These are phyloP conservation scores for Bombus turneri DNA, from an alignment of 1,140 invertebrate genomes.

Conservation along the genomic window DNA sequence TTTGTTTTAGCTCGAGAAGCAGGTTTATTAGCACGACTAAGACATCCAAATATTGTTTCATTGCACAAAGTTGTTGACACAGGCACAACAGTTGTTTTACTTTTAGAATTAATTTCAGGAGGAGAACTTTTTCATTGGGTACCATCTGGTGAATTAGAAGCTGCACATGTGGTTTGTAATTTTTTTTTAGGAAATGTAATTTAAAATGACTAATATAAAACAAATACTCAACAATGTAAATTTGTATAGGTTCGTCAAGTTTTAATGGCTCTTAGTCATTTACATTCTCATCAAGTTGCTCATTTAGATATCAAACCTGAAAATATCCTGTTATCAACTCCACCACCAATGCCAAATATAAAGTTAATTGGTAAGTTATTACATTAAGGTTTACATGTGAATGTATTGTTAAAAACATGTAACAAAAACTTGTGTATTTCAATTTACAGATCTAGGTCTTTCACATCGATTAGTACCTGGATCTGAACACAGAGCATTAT, in stretches of 20 bases:
- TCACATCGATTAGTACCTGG: slow-evolving; percentile 83
- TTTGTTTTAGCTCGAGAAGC: slow-evolving; percentile 84
- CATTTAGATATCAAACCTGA: slow-evolving; percentile 89
- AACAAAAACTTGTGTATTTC: slow-evolving; percentile 10
- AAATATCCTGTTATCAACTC: slow-evolving; percentile 85
- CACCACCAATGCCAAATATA: slow-evolving; percentile 83
- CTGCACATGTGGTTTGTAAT: slow-evolving; percentile 83
- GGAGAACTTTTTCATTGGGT: slow-evolving; percentile 86
- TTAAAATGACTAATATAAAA: neutral
- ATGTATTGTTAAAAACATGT: neutral
- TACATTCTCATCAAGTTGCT: slow-evolving; percentile 87
- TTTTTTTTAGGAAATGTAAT: neutral
- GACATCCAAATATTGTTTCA: slow-evolving; percentile 85
- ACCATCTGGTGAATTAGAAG: slow-evolving; percentile 86
- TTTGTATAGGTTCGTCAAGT: slow-evolving; percentile 84
- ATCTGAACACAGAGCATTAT: slow-evolving; percentile 83
- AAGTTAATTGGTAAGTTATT: slow-evolving; percentile 81
- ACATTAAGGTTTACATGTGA: neutral
- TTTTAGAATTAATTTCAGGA: slow-evolving; percentile 86
- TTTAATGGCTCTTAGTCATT: slow-evolving; percentile 86
- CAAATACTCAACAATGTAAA: neutral
- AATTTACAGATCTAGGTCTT: slow-evolving; percentile 85
- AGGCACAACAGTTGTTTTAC: slow-evolving; percentile 85
- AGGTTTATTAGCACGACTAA: slow-evolving; percentile 85
- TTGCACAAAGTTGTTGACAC: slow-evolving; percentile 87